phyloP scores from a whole-genome alignment of 2,797 vertebrate genomes.

The Hybognathus amarus region DNA sequence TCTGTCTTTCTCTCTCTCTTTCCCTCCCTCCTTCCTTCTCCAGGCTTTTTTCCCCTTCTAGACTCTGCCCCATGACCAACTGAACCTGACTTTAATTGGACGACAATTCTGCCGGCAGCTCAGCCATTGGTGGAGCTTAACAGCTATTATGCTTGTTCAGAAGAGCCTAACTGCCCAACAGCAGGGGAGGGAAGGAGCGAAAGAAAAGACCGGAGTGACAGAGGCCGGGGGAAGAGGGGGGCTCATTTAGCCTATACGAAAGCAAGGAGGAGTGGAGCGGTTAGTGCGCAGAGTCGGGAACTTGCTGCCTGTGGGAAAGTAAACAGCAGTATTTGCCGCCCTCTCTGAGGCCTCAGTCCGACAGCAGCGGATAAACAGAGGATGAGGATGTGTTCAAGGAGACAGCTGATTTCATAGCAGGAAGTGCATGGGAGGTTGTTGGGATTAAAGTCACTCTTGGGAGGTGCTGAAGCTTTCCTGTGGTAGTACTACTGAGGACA shows the following conservation, averaged over 20 bases:
- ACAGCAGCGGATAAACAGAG: constrained; percentile 62
- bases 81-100: constrained; percentile 66
- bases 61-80: constrained; percentile 61
- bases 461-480: constrained; percentile 69
- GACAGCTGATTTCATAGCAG: constrained; percentile 62
- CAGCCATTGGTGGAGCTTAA: constrained; percentile 66
- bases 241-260: constrained; percentile 62
- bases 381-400: constrained; percentile 64
- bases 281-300: constrained; percentile 64
- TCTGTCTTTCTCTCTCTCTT: background rate
- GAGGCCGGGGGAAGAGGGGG: constrained; percentile 59
- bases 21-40: background rate
- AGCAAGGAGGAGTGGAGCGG: constrained; percentile 55
- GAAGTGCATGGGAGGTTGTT: constrained; percentile 66
- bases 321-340: constrained; percentile 71
- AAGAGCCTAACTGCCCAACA: constrained; percentile 39
- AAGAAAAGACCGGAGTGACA: constrained; percentile 66
- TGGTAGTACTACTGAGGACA: constrained; percentile 67
- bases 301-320: constrained; percentile 77
- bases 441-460: constrained; percentile 72
- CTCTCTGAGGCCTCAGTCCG: constrained; percentile 47
- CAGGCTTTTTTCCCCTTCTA: constrained; percentile 20
- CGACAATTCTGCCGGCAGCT: background rate
- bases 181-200: constrained; percentile 48
- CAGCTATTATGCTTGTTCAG: constrained; percentile 32